Evolutionary conservation across 2,113 vertebrate genomes (phyloP), one percentile per base, ranked within the genome.

Genomic region (Protobothrops flavoviridis): DNA sequence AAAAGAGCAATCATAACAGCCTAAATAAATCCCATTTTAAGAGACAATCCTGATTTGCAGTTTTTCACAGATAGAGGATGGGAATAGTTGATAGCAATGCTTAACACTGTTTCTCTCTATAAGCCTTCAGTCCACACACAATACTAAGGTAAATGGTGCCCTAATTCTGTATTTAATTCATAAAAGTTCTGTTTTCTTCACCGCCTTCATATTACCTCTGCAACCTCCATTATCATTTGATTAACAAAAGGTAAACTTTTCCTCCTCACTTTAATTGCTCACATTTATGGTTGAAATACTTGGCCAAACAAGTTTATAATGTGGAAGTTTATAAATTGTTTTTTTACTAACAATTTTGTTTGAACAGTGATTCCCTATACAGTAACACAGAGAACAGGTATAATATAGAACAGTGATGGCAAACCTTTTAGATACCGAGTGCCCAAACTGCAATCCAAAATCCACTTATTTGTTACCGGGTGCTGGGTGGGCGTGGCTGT

Each of bases 301-400:
- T 91, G 45, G 33, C 64, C 6, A 85, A 93, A 93, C 74, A 86
- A 48, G 43, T 87, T 17, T 43, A 29, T 23, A 56, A 92, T 1
- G 0, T 52, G 10, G 53, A 74, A 96, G 57, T 26, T 15, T 3
- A 17, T 53, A 26, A 33, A 24, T 95, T 24, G 23, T 1, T 94
- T 88, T 94, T 9, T 96, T 92, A 33, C 24, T 57, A 85, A 92
- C 92, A 95, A 50, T 53, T 57, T 64, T 50, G 13, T 0, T 92
- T 90, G 88, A 96, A 93, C 88, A 57, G 24, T 86, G 91, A 53
- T 43, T 81, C 33, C 17, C 17, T 81, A 43, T 21, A 39, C 2
- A 43, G 33, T 21, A 81, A 96, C 95, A 85, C 56, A 95, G 90
- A 95, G 52, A 21, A 92, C 45, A 0, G 0, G 50, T 94, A 33